Evolutionary conservation across 2,888 invertebrate species (phyloP).

Genomic region (Reticulitermes lucifugus): DNA sequence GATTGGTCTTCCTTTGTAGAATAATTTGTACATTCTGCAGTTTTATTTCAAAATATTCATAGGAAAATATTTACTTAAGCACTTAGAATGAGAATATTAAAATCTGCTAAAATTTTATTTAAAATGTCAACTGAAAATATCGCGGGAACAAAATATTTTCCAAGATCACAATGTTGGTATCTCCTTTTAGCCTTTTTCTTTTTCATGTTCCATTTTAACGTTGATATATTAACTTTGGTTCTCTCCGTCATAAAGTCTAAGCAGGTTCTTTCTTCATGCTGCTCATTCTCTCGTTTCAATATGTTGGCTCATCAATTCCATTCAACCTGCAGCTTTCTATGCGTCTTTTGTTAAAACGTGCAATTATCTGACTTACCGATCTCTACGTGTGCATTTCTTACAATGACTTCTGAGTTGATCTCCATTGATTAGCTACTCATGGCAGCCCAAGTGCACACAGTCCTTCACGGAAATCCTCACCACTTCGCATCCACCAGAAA

Average conservation of each 20-base stretch:
- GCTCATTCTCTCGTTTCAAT: neutral
- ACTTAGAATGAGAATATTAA: no score
- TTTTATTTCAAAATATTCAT: no score
- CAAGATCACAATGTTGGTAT: neutral
- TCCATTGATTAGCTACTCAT: conserved; percentile 8
- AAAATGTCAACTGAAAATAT: no score
- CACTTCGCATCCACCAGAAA: neutral
- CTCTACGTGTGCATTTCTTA: conserved; percentile 17
- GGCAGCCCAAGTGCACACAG: neutral
- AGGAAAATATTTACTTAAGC: no score
- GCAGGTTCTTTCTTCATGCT: neutral
- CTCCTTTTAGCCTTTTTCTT: neutral
- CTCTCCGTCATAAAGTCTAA: neutral
- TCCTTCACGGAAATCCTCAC: neutral
- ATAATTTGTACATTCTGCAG: no score
- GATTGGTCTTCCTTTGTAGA: no score
- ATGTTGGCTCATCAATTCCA: conserved; percentile 13
- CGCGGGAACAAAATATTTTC: no score
- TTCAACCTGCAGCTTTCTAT: neutral
- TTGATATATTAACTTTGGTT: conserved; percentile 5
- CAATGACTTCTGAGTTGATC: neutral
- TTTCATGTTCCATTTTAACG: conserved; percentile 12
- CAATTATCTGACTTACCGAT: neutral
- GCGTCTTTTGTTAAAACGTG: neutral
- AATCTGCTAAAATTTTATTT: no score